These are phyloP conservation scores for Drosophila teissieri DNA, from an alignment of 1,140 invertebrate species.

Conservation along the genomic window DNA sequence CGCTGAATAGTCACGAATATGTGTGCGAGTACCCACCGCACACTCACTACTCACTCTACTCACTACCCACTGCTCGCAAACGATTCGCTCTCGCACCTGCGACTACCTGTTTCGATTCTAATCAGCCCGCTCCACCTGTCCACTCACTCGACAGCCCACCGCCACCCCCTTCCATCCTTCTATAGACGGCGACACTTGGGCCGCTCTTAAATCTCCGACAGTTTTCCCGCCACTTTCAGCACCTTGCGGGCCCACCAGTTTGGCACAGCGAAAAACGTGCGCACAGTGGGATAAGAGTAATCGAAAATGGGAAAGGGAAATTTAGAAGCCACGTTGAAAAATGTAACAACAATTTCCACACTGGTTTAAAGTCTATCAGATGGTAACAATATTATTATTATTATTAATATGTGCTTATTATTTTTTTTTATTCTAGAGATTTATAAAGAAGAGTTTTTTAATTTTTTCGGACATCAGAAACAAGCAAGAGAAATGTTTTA, in stretches of 20 bases:
- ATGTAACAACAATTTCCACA: too few relatives aligned
- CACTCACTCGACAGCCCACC: conserved; percentile 18
- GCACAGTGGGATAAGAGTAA: conserved; percentile 55
- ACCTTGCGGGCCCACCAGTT: conserved; percentile 66
- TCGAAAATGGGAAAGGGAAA: neutral
- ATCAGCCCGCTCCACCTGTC: conserved; percentile 58
- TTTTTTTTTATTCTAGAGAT: too few relatives aligned
- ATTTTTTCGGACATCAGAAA: too few relatives aligned
- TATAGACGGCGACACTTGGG: conserved; percentile 6
- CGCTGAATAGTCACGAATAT: conserved; percentile 13
- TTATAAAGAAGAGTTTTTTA: too few relatives aligned
- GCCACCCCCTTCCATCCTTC: neutral
- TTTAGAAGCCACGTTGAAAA: too few relatives aligned
- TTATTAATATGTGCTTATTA: too few relatives aligned
- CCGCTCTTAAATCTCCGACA: conserved; percentile 62
- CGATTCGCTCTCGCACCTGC: conserved; percentile 49
- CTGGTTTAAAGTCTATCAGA: too few relatives aligned
- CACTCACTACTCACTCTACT: conserved; percentile 5
- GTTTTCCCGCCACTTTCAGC: conserved; percentile 79
- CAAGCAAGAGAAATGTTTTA: too few relatives aligned
- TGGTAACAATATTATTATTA: too few relatives aligned
- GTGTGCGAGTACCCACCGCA: conserved; percentile 17
- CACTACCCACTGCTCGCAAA: conserved; percentile 12
- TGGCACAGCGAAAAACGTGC: conserved; percentile 73
- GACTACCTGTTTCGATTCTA: conserved; percentile 79